These are phyloP conservation scores for Dione juno DNA, from an alignment of 2,888 invertebrate genomes.

Conservation along the genomic window DNA sequence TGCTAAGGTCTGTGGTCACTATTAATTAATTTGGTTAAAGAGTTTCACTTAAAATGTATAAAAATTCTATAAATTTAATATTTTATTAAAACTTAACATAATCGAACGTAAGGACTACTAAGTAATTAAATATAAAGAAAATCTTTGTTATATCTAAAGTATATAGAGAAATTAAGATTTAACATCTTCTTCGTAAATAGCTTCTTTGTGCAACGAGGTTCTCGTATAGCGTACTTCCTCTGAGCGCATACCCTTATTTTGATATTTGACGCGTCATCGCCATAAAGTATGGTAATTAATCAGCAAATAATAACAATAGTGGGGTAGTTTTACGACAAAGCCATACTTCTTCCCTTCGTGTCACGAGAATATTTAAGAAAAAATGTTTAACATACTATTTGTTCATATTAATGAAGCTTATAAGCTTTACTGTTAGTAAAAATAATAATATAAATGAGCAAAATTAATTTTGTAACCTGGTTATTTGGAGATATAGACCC, in stretches of 20 bases:
- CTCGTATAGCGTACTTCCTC: not conserved
- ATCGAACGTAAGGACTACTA: not conserved
- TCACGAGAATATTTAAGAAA: not conserved
- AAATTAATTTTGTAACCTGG: no score
- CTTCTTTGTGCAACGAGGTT: not conserved
- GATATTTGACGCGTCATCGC: slow-evolving; percentile 43
- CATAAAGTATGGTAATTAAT: slow-evolving; percentile 53
- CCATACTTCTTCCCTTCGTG: slow-evolving; percentile 1
- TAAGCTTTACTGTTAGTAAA: no score
- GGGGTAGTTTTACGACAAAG: slow-evolving; percentile 49
- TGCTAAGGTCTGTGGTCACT: no score
- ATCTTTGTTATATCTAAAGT: not conserved
- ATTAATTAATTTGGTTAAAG: no score
- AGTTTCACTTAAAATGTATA: no score
- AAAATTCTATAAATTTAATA: no score
- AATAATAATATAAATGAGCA: no score
- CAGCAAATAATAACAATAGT: slow-evolving; percentile 56
- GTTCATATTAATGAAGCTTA: not conserved
- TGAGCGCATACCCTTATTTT: slow-evolving; percentile 5
- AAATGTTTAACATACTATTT: not conserved
- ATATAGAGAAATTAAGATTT: not conserved
- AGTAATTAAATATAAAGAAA: not conserved
- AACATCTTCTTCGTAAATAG: not conserved
- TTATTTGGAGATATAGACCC: no score
- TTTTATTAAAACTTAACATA: no score